These are phyloP conservation scores for Yponomeuta cagnagella DNA, from an alignment of 2,888 invertebrate genomes.

Conservation along the genomic window DNA sequence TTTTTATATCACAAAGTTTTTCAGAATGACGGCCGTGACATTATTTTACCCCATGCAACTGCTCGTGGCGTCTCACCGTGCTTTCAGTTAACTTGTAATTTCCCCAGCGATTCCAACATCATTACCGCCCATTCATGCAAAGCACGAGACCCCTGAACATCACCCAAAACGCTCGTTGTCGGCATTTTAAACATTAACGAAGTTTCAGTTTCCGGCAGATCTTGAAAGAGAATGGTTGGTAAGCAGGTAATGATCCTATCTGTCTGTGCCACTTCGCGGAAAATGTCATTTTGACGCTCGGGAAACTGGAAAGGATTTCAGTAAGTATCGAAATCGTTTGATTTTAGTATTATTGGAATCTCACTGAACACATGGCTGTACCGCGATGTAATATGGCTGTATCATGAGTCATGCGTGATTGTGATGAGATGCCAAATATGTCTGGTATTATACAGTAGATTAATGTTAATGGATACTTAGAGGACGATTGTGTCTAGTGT, in stretches of 20 bases:
- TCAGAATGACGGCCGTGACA: neutral
- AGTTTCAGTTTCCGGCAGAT: neutral
- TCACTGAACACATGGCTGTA: too few relatives aligned
- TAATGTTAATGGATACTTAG: too few relatives aligned
- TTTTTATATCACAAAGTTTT: neutral
- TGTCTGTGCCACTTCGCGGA: neutral
- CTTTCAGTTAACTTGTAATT: conserved; percentile 47
- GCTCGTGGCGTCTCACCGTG: neutral
- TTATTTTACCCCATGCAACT: neutral
- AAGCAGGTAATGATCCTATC: neutral
- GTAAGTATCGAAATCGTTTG: too few relatives aligned
- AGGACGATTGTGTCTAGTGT: too few relatives aligned
- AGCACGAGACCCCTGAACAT: conserved; percentile 34
- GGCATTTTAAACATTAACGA: neutral
- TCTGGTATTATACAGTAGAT: too few relatives aligned
- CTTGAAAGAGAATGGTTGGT: neutral
- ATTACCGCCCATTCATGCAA: conserved; percentile 59
- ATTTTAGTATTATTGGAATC: too few relatives aligned
- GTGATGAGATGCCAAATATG: too few relatives aligned
- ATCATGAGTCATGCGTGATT: too few relatives aligned
- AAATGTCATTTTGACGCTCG: neutral
- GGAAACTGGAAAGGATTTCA: neutral
- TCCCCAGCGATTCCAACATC: conserved; percentile 54
- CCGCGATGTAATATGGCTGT: too few relatives aligned
- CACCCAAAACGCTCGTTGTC: neutral